These are phyloP conservation scores for Ctena decussata DNA, from an alignment of 2,888 invertebrate species.

Conservation along the genomic window DNA sequence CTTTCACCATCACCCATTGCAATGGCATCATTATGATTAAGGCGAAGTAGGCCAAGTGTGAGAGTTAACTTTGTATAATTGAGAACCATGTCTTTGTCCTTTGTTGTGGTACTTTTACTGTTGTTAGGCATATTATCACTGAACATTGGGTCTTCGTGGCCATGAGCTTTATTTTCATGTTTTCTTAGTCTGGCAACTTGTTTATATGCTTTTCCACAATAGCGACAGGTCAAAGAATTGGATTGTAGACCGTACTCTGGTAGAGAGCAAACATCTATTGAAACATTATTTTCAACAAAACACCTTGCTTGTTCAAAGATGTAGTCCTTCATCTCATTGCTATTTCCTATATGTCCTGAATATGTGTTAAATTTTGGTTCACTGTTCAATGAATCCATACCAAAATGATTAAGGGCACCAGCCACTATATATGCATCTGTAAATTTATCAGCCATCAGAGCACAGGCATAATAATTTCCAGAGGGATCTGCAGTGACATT, in stretches of 20 bases:
- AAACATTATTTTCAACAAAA: background rate
- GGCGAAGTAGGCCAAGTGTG: constrained; percentile 21
- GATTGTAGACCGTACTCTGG: constrained; percentile 28
- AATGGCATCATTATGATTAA: constrained; percentile 52
- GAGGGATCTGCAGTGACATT: background rate
- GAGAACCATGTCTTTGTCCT: constrained; percentile 7
- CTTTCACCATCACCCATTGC: constrained; percentile 44
- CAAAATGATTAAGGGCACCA: background rate
- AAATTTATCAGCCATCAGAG: background rate
- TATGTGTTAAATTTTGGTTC: background rate
- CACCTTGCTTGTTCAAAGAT: background rate
- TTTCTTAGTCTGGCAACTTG: constrained; percentile 19
- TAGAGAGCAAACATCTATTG: too few relatives aligned
- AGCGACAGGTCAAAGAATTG: constrained; percentile 21
- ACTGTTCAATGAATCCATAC: background rate
- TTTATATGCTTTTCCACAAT: constrained; percentile 37
- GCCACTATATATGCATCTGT: background rate
- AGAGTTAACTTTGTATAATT: constrained; percentile 28
- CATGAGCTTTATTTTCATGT: constrained; percentile 25
- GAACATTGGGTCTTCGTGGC: constrained; percentile 24
- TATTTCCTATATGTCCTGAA: background rate
- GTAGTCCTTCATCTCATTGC: background rate
- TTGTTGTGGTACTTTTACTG: background rate
- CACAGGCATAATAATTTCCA: background rate
- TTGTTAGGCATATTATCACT: background rate